A percentile compares a stretch with the other conserved stretches of the same genome.
phyloP scores from a whole-genome alignment of 2,113 vertebrate species.

The Prietella phreatophila region DNA sequence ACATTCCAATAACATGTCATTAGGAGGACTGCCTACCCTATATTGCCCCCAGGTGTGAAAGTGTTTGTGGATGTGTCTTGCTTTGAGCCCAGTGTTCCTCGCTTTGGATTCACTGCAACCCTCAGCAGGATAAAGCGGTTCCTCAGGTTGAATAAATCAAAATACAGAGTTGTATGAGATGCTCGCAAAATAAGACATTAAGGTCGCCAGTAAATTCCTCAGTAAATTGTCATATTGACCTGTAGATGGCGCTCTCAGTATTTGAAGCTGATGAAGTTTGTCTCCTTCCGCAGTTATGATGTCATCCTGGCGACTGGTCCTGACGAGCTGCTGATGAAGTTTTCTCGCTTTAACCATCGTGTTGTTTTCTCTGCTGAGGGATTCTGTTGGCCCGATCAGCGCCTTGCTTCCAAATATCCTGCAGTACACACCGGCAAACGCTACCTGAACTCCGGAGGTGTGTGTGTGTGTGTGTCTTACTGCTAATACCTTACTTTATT shows the following conservation, averaged over 20 bases:
- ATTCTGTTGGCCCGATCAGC: constrained; percentile 80
- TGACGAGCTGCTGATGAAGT: constrained; percentile 73
- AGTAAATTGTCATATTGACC: not conserved
- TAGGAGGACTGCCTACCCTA: not conserved
- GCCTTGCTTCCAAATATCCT: constrained; percentile 75
- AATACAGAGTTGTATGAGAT: not conserved
- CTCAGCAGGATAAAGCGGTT: not conserved
- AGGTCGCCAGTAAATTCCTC: not conserved
- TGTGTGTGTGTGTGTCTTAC: constrained; percentile 2
- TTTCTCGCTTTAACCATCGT: constrained; percentile 66
- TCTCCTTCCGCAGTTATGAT: constrained; percentile 67
- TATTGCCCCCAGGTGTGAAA: not conserved
- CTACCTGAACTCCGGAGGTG: constrained; percentile 70
- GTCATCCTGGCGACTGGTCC: constrained; percentile 74
- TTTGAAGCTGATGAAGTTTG: not conserved
- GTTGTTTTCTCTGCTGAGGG: constrained; percentile 76
- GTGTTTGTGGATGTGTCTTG: not conserved
- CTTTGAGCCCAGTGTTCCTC: not conserved
- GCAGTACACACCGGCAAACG: constrained; percentile 70
- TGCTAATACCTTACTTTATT: not conserved
- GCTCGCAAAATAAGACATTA: not conserved
- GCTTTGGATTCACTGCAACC: not conserved
- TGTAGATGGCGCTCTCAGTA: not conserved
- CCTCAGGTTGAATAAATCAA: not conserved
- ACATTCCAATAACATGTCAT: not conserved